phyloP scores from a whole-genome alignment of 1,140 invertebrate genomes.

The Vanessa tameamea region DNA sequence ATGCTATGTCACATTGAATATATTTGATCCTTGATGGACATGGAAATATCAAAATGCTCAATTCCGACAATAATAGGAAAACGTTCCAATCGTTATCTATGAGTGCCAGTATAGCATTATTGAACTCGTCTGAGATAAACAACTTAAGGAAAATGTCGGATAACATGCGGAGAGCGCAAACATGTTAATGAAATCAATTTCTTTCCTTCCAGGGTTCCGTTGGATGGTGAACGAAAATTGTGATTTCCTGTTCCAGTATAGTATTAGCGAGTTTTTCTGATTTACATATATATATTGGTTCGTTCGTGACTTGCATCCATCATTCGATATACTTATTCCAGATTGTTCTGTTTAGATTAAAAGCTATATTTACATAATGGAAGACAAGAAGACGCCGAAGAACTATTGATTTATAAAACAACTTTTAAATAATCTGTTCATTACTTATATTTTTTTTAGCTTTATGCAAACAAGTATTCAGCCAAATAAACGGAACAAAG shows the following conservation, averaged over 20 bases:
- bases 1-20: too few relatives aligned
- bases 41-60: background rate
- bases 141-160: constrained; percentile 53
- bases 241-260: constrained; percentile 26
- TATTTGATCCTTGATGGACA: too few relatives aligned
- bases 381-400: constrained; percentile 54
- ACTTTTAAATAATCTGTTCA: background rate
- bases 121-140: constrained; percentile 50
- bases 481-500: constrained; percentile 31
- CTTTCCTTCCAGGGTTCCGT: constrained; percentile 53
- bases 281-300: constrained; percentile 64
- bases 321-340: constrained; percentile 50
- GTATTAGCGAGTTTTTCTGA: constrained; percentile 68
- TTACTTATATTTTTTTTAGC: background rate
- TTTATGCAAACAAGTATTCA: background rate
- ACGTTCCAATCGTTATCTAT: constrained; percentile 33
- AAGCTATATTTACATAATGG: constrained; percentile 63
- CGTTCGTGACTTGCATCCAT: constrained; percentile 68
- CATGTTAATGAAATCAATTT: constrained; percentile 71
- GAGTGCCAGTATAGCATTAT: constrained; percentile 36
- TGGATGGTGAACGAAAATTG: constrained; percentile 27
- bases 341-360: constrained; percentile 28
- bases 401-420: background rate
- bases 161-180: constrained; percentile 43
- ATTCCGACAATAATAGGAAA: constrained; percentile 15